These are phyloP conservation scores for Vespertilio murinus DNA, from an alignment of 2,797 vertebrate species.

Conservation along the genomic window DNA sequence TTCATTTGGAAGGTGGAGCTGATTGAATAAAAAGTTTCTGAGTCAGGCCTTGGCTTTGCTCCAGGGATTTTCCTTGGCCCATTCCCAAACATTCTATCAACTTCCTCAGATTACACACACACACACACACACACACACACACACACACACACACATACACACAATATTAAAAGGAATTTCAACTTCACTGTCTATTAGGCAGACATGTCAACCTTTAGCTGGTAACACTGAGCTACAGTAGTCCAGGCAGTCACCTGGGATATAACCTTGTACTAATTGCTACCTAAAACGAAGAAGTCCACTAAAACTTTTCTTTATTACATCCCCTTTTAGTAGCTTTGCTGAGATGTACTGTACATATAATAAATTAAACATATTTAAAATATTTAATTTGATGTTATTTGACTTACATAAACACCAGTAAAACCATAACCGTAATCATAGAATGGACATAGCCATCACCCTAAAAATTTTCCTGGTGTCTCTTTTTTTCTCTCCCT, in stretches of 20 bases:
- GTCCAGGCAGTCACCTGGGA: not conserved
- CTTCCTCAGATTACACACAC: constrained; percentile 15
- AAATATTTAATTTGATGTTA: not conserved
- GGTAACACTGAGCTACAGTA: not conserved
- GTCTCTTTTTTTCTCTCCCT: not conserved
- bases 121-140: not conserved
- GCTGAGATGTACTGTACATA: not conserved
- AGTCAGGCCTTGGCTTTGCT: constrained; percentile 6
- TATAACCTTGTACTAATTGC: not conserved
- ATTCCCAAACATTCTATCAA: not conserved
- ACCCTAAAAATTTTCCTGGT: not conserved
- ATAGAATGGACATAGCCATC: not conserved
- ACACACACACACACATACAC: not conserved
- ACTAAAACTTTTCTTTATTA: not conserved
- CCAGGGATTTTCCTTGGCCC: not conserved
- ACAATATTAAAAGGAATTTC: not conserved
- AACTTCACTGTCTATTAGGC: not conserved
- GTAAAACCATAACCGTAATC: not conserved
- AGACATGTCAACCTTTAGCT: not conserved
- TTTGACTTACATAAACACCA: not conserved
- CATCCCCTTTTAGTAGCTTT: not conserved
- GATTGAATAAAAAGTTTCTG: not conserved
- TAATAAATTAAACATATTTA: not conserved
- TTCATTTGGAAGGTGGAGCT: constrained; percentile 30
- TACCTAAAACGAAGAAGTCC: not conserved